Base-by-base conservation (phyloP, 2,888 invertebrate genomes). In the Chromoteleia sp. region DNA sequence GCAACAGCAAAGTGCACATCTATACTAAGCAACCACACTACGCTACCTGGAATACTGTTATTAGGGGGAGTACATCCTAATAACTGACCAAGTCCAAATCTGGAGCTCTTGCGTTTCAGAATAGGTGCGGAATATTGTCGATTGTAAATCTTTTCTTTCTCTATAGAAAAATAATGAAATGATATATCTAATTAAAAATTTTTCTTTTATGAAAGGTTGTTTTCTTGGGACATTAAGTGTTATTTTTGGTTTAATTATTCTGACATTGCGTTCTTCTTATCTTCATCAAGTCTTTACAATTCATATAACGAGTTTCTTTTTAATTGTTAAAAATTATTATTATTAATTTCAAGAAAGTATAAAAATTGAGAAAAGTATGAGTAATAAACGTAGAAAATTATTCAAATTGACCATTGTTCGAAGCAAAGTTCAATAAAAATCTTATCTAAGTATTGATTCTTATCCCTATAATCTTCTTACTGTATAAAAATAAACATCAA, bases 61-160 rank as follows among this genome's bases (percentile, higher is more conserved):
- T 93, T 93, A 92, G 93, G 93, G 85, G 92, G 91, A 87, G 92
- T 90, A 88, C 91, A 91, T 92, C 93, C 94, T 94, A 95, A 93
- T 92, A 96, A 95, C 94, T 97, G 96, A 92, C 97, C 97, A 92
- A 97, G 94, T 87, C 97, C 97, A 92, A 98, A 97, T 87, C 97
- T 95, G 83, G 98, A 98, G 85, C 96, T 97, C 93, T 97, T 98
- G 92, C 98, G 94, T 92, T 97, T 97, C 87, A 98, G 94, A 89
- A 98, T 95, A n/a, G 98, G 98, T 50, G 98, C 98, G 15, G 98
- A 98, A 92, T 97, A 97, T 93, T 98, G 98, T 6, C 98, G 95
- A 88, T 95, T 96, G 92, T 97, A 97, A 85, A 96, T 95, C 92
- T 97, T 97, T 92, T 97, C 97, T 91, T 96, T 96, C 86, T 96